Evolutionary conservation across 2,888 invertebrate genomes (phyloP), one percentile per base, ranked within the genome.

Genomic region (Acleris sparsana): DNA sequence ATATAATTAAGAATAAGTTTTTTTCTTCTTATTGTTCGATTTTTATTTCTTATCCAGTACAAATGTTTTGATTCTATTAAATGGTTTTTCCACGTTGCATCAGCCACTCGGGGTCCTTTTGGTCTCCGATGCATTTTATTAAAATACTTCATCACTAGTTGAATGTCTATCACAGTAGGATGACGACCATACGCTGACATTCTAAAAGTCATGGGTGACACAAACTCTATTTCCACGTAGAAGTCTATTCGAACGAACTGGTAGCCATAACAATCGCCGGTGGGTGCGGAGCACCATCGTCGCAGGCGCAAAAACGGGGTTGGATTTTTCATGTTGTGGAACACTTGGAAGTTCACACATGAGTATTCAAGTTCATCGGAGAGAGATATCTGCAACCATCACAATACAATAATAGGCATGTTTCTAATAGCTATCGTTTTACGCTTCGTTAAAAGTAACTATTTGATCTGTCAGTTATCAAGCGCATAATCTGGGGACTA

Each of bases 341-440:
- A 53, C 0, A 75, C 77, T 16, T 63, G 68, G 63, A 85, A 78
- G 0, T 75, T 63, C 0, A 85, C 66, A 70, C 85, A 86, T 0
- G 80, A 78, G 65, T 84, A 86, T 39, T 84, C 85, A 3, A 77
- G 66, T 22, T 73, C 62, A 0, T 75, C 63, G 56, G 73, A 67
- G 9, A 85, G 70, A n/a, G 84, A 76, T 56, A 85, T 61, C 85
- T 85, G 77, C 6, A 77, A 73, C 3, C 6, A 48, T 9, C n/a
- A 59, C 13, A 25, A 25, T 25, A 25, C 5, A 25, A 25, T 25
- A 25, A 25, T 25, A 25, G 1, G 25, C 5, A 25, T 25, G 25
- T 5, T 25, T 25, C 25, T 25, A 25, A 25, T 25, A 25, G 25
- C 5, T 25, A 22, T 22, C 22, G 22, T 22, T 22, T 22, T 22